A percentile compares a stretch with the other conserved stretches of the same genome.
Conservation (phyloP, 2,888 invertebrate genomes). For the Drosophila mercatorum region DNA sequence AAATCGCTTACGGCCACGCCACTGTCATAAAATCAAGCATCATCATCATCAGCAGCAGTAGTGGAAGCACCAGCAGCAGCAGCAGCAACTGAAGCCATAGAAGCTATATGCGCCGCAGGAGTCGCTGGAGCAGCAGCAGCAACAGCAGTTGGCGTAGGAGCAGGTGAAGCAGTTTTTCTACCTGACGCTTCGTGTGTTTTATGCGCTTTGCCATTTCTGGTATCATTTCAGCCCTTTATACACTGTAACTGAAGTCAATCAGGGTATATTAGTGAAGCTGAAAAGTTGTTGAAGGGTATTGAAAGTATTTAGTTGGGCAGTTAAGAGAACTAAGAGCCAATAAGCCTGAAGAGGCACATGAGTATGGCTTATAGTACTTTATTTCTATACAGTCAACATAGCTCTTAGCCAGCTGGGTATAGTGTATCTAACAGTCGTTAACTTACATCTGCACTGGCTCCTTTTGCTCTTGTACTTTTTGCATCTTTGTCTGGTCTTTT, state of each 20-base stretch:
- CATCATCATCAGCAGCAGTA: constrained; percentile 45
- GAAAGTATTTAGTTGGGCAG: too few species aligned
- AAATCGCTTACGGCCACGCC: constrained; percentile 73
- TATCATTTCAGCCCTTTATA: constrained; percentile 17
- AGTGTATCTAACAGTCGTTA: constrained; percentile 12
- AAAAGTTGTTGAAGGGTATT: neutral
- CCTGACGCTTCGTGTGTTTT: constrained; percentile 63
- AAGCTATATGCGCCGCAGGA: constrained; percentile 8
- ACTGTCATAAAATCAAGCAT: constrained; percentile 71
- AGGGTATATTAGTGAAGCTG: neutral
- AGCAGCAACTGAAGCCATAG: constrained; percentile 10
- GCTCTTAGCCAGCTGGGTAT: fast-evolving
- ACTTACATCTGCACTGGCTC: neutral
- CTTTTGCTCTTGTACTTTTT: constrained; percentile 17
- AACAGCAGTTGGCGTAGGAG: neutral
- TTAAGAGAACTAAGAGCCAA: too few species aligned
- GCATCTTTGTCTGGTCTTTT: constrained; percentile 37
- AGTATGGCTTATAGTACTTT: neutral
- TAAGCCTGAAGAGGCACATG: neutral
- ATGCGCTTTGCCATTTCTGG: constrained; percentile 49
- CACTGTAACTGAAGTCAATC: neutral
- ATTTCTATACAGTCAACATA: neutral
- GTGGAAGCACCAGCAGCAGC: constrained; percentile 4
- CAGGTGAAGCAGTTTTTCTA: constrained; percentile 20
- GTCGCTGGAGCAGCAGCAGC: neutral